Evolutionary conservation across 2,113 vertebrate genomes (phyloP), one percentile per base, ranked within the genome.

Genomic region (Perognathus longimembris): DNA sequence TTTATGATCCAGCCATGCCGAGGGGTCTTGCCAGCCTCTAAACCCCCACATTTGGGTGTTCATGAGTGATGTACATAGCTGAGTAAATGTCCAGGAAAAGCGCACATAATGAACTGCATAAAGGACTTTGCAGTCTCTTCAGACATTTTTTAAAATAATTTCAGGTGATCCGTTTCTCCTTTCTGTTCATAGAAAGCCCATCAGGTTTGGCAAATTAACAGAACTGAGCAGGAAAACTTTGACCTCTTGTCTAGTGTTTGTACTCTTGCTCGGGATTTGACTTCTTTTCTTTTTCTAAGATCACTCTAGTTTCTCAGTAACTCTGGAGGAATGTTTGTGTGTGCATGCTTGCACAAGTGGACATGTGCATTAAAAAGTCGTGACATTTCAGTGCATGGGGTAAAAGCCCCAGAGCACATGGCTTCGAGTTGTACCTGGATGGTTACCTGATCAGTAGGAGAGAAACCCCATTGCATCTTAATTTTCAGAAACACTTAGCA

Each of bases 121-220:
- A 67, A 61, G 69, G 80, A 85, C 86, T 94, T 91, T n/a, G 34
- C 90, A 77, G 64, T 94, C 79, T 93, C 74, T 92, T 78, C 69
- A 78, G 10, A 86, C 36, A 28, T 77, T 70, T 14, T 70, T 45
- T 45, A 30, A n/a, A n/a, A 79, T 91, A 32, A 64, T 86, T 89
- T 81, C 0, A 14, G 50, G 18, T 86, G 36, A 24, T 76, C 63
- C 86, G 0, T 89, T 66, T 87, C 40, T 20, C 42, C 82, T 77
- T 95, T 76, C 57, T 85, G 20, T 84, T 94, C 80, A 1, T 89
- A 79, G 73, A 93, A 90, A 71, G 30, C 59, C 84, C 54, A 64
- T 32, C 67, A 63, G 63, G 45, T 81, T 71, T 90, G 83, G 34
- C 89, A 69, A 30, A 32, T 36, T 30, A 89, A 50, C 79, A 89